These are phyloP conservation scores for Stichodactyla helianthus DNA, from an alignment of 64 coral and sea anemone species.

Conservation along the genomic window DNA sequence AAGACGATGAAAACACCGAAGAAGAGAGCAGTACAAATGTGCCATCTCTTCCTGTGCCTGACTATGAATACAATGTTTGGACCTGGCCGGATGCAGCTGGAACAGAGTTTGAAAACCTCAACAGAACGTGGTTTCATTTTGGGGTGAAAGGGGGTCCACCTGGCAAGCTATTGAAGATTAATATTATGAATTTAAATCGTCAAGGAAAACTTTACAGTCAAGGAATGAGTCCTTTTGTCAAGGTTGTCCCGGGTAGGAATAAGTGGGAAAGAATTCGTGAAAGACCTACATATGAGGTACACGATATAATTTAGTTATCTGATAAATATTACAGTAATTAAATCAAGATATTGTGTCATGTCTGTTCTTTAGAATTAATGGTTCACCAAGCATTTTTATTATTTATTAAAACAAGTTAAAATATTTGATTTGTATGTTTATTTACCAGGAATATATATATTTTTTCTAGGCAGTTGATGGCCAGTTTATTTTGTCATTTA, in stretches of 20 bases:
- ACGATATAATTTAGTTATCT: neutral
- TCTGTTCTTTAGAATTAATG: too few relatives aligned
- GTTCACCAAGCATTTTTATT: too few relatives aligned
- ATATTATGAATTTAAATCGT: slow-evolving; percentile 94
- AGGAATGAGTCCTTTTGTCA: slow-evolving; percentile 88
- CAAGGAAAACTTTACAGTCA: slow-evolving; percentile 93
- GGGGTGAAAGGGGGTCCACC: slow-evolving; percentile 79
- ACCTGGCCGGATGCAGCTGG: slow-evolving; percentile 88
- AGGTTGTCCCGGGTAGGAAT: slow-evolving; percentile 65
- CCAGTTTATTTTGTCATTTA: slow-evolving; percentile 83
- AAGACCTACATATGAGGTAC: slow-evolving; percentile 85
- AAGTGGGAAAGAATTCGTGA: slow-evolving; percentile 97
- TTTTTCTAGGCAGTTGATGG: slow-evolving; percentile 86
- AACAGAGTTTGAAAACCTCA: slow-evolving; percentile 80
- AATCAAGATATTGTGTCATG: too few relatives aligned
- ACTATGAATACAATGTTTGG: slow-evolving; percentile 96
- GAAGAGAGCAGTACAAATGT: slow-evolving; percentile 36
- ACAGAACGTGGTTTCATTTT: slow-evolving; percentile 98
- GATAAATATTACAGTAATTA: neutral
- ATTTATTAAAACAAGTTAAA: too few relatives aligned
- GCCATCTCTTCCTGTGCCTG: slow-evolving; percentile 39
- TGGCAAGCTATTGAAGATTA: slow-evolving; percentile 84
- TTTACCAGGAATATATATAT: neutral
- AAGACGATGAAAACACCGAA: slow-evolving; percentile 32
- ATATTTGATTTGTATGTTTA: too few relatives aligned